Base-by-base conservation (phyloP, 1,140 invertebrate genomes). In the Steinernema feltiae region DNA sequence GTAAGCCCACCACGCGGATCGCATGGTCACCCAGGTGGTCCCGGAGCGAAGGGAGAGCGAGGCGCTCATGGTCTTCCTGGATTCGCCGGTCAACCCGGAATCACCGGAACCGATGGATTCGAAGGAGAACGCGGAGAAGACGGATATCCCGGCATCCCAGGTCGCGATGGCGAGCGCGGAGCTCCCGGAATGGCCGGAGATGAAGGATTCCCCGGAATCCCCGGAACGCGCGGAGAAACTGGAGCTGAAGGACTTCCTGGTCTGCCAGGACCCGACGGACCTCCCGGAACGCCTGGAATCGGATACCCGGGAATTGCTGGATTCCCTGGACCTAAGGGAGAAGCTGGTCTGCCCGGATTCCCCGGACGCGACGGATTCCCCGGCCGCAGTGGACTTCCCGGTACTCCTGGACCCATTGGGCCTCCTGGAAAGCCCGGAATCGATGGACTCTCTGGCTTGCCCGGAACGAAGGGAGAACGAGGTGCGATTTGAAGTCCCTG, bases 131-230 rank as follows among this genome's bases (percentile, higher is more conserved):
- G 32, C 18, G 78, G 78, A 70, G 21, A 15, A 7, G 78, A 74
- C 48, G 78, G 78, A 35, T 70, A 35, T 21, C 75, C 75, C 32
- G 78, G 78, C 41, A 21, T 71, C 7, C 7, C 2, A 3, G 53
- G 53, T n/a, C 69, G 21, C 18, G 82, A 82, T 70, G 81, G 81
- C 2, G 63, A 63, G 27, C 79, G 75, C 21, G 78, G 78, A 78
- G 69, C 48, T n/a, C 78, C 77, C 27, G 77, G 73, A 30, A 74
- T 29, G 63, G 7, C 41, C 41, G 41, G 41, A 46, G 41, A 46
- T n/a, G 41, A 84, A 76, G 81, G 82, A 32, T 79, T 80, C 15
- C 70, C n/a, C n/a, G n/a, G n/a, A n/a, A 70, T 79, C n/a, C 76
- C n/a, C n/a, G n/a, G n/a, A 2, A n/a, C 2, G 1, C 71, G 30